phyloP scores from a whole-genome alignment of 2,888 invertebrate genomes.

The Heliconius erato region DNA sequence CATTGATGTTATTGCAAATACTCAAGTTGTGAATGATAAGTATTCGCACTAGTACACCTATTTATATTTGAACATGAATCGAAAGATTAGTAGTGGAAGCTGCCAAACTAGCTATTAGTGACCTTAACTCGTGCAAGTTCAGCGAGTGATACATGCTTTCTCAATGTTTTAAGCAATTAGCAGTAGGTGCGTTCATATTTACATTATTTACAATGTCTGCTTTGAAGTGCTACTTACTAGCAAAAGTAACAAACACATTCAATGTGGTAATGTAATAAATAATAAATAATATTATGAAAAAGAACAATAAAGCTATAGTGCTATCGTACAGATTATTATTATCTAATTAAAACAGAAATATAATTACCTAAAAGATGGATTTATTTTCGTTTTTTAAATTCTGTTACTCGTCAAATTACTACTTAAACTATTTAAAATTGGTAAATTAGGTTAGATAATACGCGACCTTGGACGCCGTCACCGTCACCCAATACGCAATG shows the following conservation, averaged over 20 bases:
- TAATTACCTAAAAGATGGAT: no score
- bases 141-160: conserved; percentile 46
- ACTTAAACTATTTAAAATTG: no score
- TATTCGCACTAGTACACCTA: conserved; percentile 37
- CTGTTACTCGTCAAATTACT: no score
- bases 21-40: conserved; percentile 45
- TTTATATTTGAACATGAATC: conserved; percentile 45
- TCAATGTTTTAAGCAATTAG: conserved; percentile 42
- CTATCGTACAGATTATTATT: neutral
- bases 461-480: no score
- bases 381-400: no score
- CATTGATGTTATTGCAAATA: conserved; percentile 47
- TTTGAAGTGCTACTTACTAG: neutral
- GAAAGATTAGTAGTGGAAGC: conserved; percentile 48
- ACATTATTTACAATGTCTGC: neutral
- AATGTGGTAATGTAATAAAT: neutral
- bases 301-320: neutral
- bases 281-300: neutral
- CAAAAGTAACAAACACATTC: neutral
- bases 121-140: conserved; percentile 46
- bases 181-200: conserved; percentile 33
- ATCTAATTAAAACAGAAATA: neutral
- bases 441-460: no score
- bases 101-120: conserved; percentile 45
- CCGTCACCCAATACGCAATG: no score